phyloP scores from a whole-genome alignment of 1,140 invertebrate genomes.

The Sitodiplosis mosellana region DNA sequence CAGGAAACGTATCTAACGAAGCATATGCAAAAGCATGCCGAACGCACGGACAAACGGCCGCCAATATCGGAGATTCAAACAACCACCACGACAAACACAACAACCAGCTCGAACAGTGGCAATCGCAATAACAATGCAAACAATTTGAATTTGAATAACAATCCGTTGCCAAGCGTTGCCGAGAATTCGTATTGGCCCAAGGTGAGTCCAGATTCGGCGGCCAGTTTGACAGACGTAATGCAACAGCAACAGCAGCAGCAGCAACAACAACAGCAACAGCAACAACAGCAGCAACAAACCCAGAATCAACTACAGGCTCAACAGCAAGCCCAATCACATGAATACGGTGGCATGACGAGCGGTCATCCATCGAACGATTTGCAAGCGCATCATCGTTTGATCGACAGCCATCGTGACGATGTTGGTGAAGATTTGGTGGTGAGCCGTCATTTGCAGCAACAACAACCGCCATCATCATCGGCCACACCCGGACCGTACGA shows the following conservation, averaged over 20 bases:
- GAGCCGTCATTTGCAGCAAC: slow-evolving; percentile 24
- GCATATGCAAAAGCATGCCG: slow-evolving; percentile 97
- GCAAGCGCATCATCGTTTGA: slow-evolving; percentile 21
- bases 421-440: slow-evolving; percentile 31
- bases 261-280: slow-evolving; percentile 26
- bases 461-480: slow-evolving; percentile 20
- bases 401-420: slow-evolving; percentile 24
- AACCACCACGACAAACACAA: slow-evolving; percentile 3
- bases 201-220: slow-evolving; percentile 53
- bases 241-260: slow-evolving; percentile 47
- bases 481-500: slow-evolving; percentile 20
- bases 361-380: slow-evolving; percentile 12
- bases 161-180: slow-evolving; percentile 16
- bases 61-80: slow-evolving; percentile 37
- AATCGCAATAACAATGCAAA: background rate
- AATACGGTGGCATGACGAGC: too few relatives aligned
- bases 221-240: slow-evolving; percentile 43
- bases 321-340: slow-evolving; percentile 3
- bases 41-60: slow-evolving; percentile 74
- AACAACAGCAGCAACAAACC: slow-evolving; percentile 4
- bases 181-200: slow-evolving; percentile 62
- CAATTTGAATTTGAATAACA: slow-evolving; percentile 5
- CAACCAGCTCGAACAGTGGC: background rate
- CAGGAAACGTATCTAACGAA: slow-evolving; percentile 97
- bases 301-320: slow-evolving; percentile 22